These are phyloP conservation scores for Pachydiplax longipennis DNA, from an alignment of 2,888 invertebrate species.

Conservation along the genomic window DNA sequence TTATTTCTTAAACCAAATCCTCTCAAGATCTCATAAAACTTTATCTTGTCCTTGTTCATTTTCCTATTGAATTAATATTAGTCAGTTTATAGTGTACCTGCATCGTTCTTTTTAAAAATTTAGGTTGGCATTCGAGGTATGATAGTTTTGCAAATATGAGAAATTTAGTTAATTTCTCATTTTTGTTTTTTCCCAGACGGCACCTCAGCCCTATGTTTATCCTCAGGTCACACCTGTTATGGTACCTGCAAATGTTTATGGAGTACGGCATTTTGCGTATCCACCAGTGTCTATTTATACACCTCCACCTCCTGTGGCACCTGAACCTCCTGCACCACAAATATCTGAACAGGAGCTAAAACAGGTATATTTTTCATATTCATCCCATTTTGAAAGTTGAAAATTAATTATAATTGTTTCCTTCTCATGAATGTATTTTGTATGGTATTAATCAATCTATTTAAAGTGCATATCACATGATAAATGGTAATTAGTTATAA, in stretches of 20 bases:
- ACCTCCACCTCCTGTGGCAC: slow-evolving; percentile 49
- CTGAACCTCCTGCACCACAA: slow-evolving; percentile 55
- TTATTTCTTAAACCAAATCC: too few species aligned
- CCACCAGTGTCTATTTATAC: slow-evolving; percentile 65
- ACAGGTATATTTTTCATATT: slow-evolving; percentile 61
- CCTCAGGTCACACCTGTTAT: slow-evolving; percentile 70
- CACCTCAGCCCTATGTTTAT: slow-evolving; percentile 60
- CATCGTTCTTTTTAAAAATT: too few species aligned
- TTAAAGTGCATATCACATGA: too few species aligned
- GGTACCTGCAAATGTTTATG: slow-evolving; percentile 66
- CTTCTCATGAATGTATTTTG: too few species aligned
- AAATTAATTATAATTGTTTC: too few species aligned
- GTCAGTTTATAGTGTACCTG: too few species aligned
- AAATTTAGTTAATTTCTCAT: background rate
- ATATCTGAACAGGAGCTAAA: slow-evolving; percentile 70
- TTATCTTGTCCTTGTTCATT: too few species aligned
- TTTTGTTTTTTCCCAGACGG: slow-evolving; percentile 55
- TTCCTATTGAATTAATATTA: too few species aligned
- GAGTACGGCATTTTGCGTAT: slow-evolving; percentile 58
- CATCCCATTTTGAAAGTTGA: background rate
- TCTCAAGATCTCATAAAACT: too few species aligned
- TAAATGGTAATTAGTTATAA: too few species aligned
- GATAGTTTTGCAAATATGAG: background rate
- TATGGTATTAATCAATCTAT: too few species aligned
- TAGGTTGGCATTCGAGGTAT: background rate